These are phyloP conservation scores for Enteromius fasciolatus DNA, from an alignment of 2,797 vertebrate genomes.

Conservation along the genomic window DNA sequence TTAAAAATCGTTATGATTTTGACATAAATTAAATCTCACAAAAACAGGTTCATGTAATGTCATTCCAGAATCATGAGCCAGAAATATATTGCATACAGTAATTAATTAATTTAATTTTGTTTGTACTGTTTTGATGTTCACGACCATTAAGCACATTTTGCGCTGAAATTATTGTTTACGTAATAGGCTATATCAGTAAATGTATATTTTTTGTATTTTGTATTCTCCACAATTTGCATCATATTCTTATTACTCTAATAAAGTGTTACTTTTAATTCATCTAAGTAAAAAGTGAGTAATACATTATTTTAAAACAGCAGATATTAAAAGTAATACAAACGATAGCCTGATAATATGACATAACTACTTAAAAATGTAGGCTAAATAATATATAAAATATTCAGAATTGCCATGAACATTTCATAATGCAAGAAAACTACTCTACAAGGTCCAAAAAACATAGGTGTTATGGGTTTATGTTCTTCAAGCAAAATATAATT, in stretches of 20 bases:
- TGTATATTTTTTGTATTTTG: background rate
- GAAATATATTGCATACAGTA: background rate
- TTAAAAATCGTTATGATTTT: background rate
- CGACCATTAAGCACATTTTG: background rate
- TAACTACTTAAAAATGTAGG: background rate
- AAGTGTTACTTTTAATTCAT: background rate
- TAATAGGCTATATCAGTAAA: background rate
- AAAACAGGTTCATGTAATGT: background rate
- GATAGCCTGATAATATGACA: background rate
- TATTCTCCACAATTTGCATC: background rate
- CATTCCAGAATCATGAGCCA: background rate
- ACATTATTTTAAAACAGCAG: background rate
- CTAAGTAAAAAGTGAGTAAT: background rate
- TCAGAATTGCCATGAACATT: background rate
- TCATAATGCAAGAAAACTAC: background rate
- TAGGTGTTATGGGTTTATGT: background rate
- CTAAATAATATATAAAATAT: background rate
- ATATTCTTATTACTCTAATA: background rate
- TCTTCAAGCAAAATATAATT: background rate
- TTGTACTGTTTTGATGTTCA: background rate
- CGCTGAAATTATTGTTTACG: background rate
- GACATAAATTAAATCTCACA: background rate
- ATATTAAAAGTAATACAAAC: background rate
- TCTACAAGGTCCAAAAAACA: background rate
- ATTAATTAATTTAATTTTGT: background rate